Evolutionary conservation across 1,140 invertebrate genomes (phyloP).

Genomic region (Euwallacea similis): DNA sequence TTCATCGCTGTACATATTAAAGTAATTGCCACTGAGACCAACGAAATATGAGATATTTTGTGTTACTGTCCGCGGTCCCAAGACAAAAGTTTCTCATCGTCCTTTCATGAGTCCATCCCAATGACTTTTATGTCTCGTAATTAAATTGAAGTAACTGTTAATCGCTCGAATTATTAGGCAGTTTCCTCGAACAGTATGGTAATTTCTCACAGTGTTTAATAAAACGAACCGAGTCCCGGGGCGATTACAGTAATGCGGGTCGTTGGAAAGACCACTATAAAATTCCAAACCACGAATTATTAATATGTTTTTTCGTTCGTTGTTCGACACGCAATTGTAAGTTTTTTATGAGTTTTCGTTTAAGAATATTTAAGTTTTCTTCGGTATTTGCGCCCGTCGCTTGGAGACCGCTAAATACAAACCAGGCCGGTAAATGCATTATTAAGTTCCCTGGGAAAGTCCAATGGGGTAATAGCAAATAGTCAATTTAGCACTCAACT

Average conservation of each 20-base stretch:
- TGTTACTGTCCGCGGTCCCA: too few species aligned
- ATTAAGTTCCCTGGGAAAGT: neutral
- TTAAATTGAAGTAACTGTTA: too few species aligned
- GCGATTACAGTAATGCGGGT: neutral
- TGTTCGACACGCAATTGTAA: slow-evolving; percentile 17
- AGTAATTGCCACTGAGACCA: too few species aligned
- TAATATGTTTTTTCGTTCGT: neutral
- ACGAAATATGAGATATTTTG: too few species aligned
- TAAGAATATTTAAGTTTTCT: slow-evolving; percentile 19
- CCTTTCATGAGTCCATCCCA: too few species aligned
- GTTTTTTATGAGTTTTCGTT: slow-evolving; percentile 23
- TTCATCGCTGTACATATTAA: too few species aligned
- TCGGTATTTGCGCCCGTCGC: neutral
- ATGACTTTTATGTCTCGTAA: too few species aligned
- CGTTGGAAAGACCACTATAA: slow-evolving; percentile 11
- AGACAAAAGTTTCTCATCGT: too few species aligned
- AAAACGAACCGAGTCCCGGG: neutral
- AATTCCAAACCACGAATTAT: slow-evolving; percentile 22
- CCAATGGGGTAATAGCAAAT: too few species aligned
- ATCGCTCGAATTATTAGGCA: too few species aligned
- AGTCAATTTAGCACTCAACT: neutral
- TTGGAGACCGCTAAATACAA: neutral
- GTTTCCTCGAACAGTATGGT: too few species aligned
- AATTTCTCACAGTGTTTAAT: slow-evolving; percentile 16
- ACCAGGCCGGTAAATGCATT: neutral